Evolutionary conservation across 2,113 vertebrate species (phyloP).

Genomic region (Epinephelus cyanopodus): DNA sequence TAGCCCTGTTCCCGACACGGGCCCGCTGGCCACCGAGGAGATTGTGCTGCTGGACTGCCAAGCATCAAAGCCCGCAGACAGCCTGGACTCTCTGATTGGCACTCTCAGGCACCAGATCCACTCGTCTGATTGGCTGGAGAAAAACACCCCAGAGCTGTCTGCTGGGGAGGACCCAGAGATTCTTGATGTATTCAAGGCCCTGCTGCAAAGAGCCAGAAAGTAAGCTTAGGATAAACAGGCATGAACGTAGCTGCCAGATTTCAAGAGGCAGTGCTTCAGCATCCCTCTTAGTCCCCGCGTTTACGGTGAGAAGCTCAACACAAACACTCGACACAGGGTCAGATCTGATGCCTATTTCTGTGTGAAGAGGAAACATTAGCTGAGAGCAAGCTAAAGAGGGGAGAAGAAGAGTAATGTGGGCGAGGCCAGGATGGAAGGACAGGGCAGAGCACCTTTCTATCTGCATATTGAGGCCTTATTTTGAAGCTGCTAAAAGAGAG

Average conservation of each 20-base stretch:
- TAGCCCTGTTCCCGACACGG: constrained; percentile 62
- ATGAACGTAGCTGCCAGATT: constrained; percentile 40
- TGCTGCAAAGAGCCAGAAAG: constrained; percentile 86
- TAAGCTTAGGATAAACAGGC: constrained; percentile 61
- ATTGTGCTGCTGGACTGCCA: constrained; percentile 78
- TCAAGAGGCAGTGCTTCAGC: constrained; percentile 33
- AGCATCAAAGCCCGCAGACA: constrained; percentile 72
- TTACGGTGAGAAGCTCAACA: constrained; percentile 16
- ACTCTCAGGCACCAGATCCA: constrained; percentile 87
- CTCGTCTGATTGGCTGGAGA: constrained; percentile 88
- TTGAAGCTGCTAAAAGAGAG: constrained; percentile 1
- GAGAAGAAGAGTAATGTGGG: not conserved
- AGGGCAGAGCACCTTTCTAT: not conserved
- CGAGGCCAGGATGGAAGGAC: not conserved
- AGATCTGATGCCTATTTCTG: constrained; percentile 26
- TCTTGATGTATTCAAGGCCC: constrained; percentile 88
- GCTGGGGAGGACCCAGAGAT: constrained; percentile 89
- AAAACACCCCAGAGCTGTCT: constrained; percentile 87
- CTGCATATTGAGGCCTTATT: constrained; percentile 50
- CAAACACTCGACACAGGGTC: constrained; percentile 40
- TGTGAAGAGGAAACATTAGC: constrained; percentile 7
- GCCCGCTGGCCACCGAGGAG: constrained; percentile 77
- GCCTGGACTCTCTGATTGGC: constrained; percentile 85
- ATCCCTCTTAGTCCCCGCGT: constrained; percentile 5
- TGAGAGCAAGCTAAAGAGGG: constrained; percentile 7